phyloP scores from a whole-genome alignment of 2,888 invertebrate genomes.

The Drosophila colorata region DNA sequence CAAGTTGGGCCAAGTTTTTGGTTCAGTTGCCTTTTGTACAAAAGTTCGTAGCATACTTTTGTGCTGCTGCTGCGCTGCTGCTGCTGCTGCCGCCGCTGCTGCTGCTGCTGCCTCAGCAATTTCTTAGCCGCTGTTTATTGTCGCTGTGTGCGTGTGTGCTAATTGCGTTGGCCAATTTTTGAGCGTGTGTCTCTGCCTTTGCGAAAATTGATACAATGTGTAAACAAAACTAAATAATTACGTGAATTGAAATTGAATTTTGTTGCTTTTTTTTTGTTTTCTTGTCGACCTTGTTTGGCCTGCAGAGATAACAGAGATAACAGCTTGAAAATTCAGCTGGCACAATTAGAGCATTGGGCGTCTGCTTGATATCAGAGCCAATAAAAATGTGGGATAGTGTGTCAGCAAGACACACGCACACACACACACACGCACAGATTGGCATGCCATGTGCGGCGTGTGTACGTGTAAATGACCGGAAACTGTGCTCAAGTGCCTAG shows the following conservation, averaged over 20 bases:
- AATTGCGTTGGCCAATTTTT: conserved; percentile 62
- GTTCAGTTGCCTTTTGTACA: conserved; percentile 64
- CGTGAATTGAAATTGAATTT: conserved; percentile 60
- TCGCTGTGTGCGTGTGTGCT: conserved; percentile 26
- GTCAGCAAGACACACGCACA: conserved; percentile 59
- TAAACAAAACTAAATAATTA: conserved; percentile 68
- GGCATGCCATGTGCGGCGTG: conserved; percentile 54
- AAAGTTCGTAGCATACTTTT: conserved; percentile 72
- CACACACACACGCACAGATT: conserved; percentile 32
- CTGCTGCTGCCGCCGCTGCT: conserved; percentile 56
- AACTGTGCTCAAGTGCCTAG: conserved; percentile 78
- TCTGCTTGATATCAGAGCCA: conserved; percentile 51
- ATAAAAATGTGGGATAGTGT: conserved; percentile 82
- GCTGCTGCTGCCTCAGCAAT: conserved; percentile 64
- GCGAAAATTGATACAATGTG: conserved; percentile 66
- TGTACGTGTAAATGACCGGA: conserved; percentile 83
- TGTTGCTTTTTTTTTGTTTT: no score
- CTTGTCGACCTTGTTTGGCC: conserved; percentile 3
- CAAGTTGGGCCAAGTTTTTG: conserved; percentile 56
- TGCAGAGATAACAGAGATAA: conserved; percentile 33
- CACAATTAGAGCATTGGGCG: conserved; percentile 46
- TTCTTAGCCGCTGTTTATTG: conserved; percentile 60
- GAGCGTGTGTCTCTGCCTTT: conserved; percentile 31
- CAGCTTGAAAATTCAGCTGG: conserved; percentile 30
- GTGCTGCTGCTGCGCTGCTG: conserved; percentile 53